Base-by-base conservation (phyloP, 2,888 invertebrate genomes). In the Acanthoscelides obtectus region DNA sequence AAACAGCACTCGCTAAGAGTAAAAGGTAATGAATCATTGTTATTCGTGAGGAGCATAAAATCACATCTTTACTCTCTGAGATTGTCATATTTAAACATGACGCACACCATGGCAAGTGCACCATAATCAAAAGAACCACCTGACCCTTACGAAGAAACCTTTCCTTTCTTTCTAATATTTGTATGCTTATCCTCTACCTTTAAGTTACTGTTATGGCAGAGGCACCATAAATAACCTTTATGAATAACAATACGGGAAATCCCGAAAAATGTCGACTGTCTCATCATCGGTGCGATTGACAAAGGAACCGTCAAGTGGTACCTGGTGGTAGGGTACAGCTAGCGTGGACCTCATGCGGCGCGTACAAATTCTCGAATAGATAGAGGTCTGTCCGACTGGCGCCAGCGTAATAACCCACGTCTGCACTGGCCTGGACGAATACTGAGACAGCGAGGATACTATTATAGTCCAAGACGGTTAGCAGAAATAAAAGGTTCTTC, bases 311-410 rank as follows among this genome's bases (percentile, higher is more conserved):
- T 45, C 45, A 45, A 45, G 45, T 45, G 45, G 45, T 45, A 45
- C 45, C 45, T 45, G 45, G 6, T 45, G 45, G 45, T 17, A 45
- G 45, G 45, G 45, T 12, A 6, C 45, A 12, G 75, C 71, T 67
- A 72, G 74, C 45, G 71, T 22, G 22, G 76, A 75, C 75, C 76
- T 75, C 79, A 77, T 70, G 79, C 77, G 72, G 79, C 66, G 78
- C 76, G 74, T 73, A 77, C 78, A 77, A 77, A 79, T 78, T 78
- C 73, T 71, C 75, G 77, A 77, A 77, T 74, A 75, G 76, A 76
- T 74, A 45, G 74, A 75, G 77, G 77, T 77, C 78, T 73, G 77
- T 69, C 68, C 25, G 45, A 45, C 76, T 77, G 79, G 79, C 79
- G 79, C 79, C 79, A 77, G 73, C 72, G 69, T 75, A 74, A 76